Percentiles rank a stretch among this genome's conserved stretches.
phyloP scores from a whole-genome alignment of 2,888 invertebrate species.

The Pogonocherus hispidulus region DNA sequence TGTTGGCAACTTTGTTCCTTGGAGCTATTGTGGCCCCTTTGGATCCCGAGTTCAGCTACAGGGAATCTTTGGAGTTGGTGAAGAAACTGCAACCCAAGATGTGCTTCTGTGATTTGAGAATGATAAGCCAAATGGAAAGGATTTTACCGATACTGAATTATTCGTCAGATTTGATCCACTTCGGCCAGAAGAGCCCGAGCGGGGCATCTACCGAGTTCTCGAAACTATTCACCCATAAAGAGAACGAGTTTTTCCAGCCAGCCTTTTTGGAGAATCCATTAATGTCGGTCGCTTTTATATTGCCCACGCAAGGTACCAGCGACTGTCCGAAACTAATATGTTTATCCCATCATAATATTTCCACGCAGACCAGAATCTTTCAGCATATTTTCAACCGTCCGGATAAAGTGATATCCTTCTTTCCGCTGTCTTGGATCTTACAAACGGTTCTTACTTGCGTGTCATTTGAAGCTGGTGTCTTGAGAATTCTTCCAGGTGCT shows the following conservation, averaged over 20 bases:
- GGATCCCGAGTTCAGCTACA: conserved; percentile 53
- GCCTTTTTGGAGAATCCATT: conserved; percentile 52
- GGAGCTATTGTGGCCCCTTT: conserved; percentile 62
- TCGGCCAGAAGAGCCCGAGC: conserved; percentile 48
- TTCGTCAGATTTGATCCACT: conserved; percentile 39
- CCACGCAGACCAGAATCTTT: conserved; percentile 51
- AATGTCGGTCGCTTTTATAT: conserved; percentile 58
- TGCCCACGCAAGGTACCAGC: conserved; percentile 59
- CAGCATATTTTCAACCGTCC: conserved; percentile 51
- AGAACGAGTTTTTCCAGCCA: conserved; percentile 52
- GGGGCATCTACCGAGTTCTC: conserved; percentile 46
- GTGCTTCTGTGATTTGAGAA: conserved; percentile 60
- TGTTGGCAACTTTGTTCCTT: conserved; percentile 58
- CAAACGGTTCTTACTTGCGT: conserved; percentile 57
- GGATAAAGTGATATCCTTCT: conserved; percentile 59
- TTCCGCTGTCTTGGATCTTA: conserved; percentile 59
- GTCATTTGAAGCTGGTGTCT: conserved; percentile 54
- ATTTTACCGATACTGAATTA: conserved; percentile 38
- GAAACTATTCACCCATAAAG: conserved; percentile 42
- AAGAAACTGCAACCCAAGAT: conserved; percentile 60
- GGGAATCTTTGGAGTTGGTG: conserved; percentile 54
- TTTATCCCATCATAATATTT: conserved; percentile 60
- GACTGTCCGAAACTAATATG: conserved; percentile 58
- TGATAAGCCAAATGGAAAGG: conserved; percentile 55
- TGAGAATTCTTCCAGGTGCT: conserved; percentile 54